Conservation (phyloP, 2,888 invertebrate genomes). For the Cybosia mesomella region DNA sequence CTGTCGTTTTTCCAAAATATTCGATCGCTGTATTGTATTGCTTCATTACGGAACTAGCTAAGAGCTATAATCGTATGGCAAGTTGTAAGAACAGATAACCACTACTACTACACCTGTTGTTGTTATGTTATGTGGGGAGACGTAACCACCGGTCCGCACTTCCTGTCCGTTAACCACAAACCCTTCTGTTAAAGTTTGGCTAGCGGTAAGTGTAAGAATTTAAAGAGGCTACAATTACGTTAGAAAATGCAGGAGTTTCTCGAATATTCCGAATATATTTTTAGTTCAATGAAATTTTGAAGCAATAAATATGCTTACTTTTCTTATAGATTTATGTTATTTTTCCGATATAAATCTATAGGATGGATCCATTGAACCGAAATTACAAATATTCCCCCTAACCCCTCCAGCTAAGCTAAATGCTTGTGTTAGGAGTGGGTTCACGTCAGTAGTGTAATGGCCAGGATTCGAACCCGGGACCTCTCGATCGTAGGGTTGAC, state of each 20-base stretch:
- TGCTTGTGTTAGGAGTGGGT: no score
- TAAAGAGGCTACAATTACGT: neutral
- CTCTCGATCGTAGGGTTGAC: no score
- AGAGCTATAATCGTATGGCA: conserved; percentile 22
- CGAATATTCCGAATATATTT: neutral
- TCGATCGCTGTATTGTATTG: neutral
- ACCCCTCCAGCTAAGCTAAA: no score
- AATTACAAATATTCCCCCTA: no score
- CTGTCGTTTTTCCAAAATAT: conserved; percentile 7
- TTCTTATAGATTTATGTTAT: no score
- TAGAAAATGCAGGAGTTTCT: neutral
- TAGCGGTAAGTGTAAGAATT: neutral
- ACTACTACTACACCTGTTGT: conserved; percentile 40
- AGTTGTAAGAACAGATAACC: neutral
- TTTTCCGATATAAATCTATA: no score
- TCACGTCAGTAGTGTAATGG: no score
- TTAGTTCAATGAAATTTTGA: no score
- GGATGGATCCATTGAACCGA: no score
- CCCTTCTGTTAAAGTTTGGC: conserved; percentile 25
- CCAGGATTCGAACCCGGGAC: no score
- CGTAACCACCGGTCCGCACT: conserved; percentile 37
- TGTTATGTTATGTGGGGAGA: conserved; percentile 23
- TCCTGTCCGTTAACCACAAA: conserved; percentile 48
- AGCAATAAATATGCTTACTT: no score
- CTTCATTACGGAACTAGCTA: conserved; percentile 2